phyloP scores from a whole-genome alignment of 2,888 invertebrate species.

The Eristalis pertinax region DNA sequence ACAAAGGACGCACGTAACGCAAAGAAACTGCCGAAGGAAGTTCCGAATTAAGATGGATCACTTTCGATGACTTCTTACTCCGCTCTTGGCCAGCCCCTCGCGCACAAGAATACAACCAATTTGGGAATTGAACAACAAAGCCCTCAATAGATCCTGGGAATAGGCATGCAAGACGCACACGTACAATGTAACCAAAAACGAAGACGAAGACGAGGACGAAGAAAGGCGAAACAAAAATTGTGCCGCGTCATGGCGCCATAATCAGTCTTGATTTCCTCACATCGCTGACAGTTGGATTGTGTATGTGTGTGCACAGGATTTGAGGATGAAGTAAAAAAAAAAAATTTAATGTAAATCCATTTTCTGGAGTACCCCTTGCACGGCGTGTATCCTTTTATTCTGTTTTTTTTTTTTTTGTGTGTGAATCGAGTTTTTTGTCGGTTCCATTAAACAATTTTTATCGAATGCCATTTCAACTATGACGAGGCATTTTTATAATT shows the following conservation, averaged over 20 bases:
- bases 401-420: not conserved
- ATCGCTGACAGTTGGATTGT: constrained; percentile 69
- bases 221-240: constrained; percentile 25
- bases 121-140: constrained; percentile 66
- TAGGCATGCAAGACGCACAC: constrained; percentile 29
- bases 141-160: constrained; percentile 65
- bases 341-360: constrained; percentile 54
- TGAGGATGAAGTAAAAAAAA: constrained; percentile 12
- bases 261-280: constrained; percentile 73
- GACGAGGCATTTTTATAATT: constrained; percentile 68
- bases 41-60: constrained; percentile 79
- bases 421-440: constrained; percentile 40
- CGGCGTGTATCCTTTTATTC: constrained; percentile 29
- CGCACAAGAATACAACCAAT: constrained; percentile 66
- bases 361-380: constrained; percentile 40
- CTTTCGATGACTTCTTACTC: constrained; percentile 77
- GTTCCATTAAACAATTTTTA: constrained; percentile 62
- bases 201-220: constrained; percentile 2
- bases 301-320: constrained; percentile 37
- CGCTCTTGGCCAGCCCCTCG: constrained; percentile 13
- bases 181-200: not conserved
- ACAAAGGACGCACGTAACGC: constrained; percentile 22
- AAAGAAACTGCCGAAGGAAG: constrained; percentile 47
- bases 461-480: constrained; percentile 68
- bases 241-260: constrained; percentile 70